Evolutionary conservation across 2,113 vertebrate species (phyloP).

Genomic region (Origma solitaria): DNA sequence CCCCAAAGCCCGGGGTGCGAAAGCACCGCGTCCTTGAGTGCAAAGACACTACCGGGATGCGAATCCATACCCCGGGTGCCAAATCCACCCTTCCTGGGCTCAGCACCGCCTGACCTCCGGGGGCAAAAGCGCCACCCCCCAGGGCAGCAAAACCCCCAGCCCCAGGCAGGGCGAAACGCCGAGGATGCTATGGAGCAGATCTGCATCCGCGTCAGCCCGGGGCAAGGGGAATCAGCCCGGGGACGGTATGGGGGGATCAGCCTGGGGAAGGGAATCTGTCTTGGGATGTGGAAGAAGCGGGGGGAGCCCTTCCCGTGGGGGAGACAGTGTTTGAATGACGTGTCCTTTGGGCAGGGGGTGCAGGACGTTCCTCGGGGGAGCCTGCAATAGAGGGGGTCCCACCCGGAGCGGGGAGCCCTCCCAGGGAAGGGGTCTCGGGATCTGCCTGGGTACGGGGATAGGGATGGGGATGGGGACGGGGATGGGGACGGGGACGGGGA

Average conservation of each 20-base stretch:
- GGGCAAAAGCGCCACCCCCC: background rate
- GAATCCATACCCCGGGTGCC: background rate
- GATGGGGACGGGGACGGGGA: no score
- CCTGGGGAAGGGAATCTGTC: background rate
- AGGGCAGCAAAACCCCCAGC: background rate
- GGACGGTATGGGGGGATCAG: no score
- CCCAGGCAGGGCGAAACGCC: fast-evolving
- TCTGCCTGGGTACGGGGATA: no score
- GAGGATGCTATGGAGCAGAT: background rate
- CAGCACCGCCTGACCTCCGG: background rate
- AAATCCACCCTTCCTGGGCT: background rate
- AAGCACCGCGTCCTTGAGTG: no score
- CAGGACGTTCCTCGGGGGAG: background rate
- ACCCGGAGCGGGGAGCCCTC: background rate
- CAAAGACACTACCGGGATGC: background rate
- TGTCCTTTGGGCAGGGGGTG: background rate
- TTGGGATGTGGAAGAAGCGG: background rate
- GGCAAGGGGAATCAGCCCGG: no score
- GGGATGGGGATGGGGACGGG: background rate
- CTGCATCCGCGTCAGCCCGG: background rate
- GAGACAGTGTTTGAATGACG: no score
- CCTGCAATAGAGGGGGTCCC: background rate
- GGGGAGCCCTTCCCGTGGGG: background rate
- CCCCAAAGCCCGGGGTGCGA: background rate
- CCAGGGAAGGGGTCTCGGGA: background rate